These are phyloP conservation scores for Parazoanthus swiftii DNA, from an alignment of 92 coral and sea anemone species.

Conservation along the genomic window DNA sequence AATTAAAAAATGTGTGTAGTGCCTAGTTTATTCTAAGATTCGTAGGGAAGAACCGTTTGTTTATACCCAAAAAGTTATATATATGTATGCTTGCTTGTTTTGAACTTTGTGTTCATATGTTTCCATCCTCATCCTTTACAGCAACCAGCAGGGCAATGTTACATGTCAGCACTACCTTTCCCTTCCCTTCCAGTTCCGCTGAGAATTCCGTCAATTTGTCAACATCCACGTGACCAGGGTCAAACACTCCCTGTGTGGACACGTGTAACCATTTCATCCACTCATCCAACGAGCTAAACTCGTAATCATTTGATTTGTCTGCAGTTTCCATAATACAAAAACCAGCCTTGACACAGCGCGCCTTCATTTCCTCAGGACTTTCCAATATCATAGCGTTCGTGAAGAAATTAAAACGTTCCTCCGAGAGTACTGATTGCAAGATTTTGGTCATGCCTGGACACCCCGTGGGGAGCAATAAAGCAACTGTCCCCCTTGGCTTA, in stretches of 20 bases:
- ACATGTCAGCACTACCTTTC: neutral
- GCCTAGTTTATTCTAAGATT: too few species aligned
- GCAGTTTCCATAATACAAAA: neutral
- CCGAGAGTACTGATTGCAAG: neutral
- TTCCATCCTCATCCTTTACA: neutral
- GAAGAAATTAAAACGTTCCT: neutral
- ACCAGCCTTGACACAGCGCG: neutral
- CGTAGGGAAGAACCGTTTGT: too few species aligned
- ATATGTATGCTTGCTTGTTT: neutral
- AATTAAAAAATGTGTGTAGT: too few species aligned
- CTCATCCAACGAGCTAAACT: neutral
- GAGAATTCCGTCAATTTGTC: neutral
- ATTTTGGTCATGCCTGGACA: neutral
- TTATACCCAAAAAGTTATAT: too few species aligned
- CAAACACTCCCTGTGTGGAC: neutral
- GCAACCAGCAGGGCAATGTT: neutral
- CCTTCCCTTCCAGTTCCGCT: neutral
- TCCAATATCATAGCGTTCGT: neutral
- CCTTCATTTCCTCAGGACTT: neutral
- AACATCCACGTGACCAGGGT: neutral
- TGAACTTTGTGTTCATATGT: neutral
- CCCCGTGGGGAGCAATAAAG: neutral
- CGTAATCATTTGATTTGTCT: neutral
- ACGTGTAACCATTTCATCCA: slow-evolving; percentile 5
- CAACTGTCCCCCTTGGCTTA: slow-evolving; percentile 1